phyloP scores from a whole-genome alignment of 2,113 vertebrate genomes.

The Atherinomorus stipes region DNA sequence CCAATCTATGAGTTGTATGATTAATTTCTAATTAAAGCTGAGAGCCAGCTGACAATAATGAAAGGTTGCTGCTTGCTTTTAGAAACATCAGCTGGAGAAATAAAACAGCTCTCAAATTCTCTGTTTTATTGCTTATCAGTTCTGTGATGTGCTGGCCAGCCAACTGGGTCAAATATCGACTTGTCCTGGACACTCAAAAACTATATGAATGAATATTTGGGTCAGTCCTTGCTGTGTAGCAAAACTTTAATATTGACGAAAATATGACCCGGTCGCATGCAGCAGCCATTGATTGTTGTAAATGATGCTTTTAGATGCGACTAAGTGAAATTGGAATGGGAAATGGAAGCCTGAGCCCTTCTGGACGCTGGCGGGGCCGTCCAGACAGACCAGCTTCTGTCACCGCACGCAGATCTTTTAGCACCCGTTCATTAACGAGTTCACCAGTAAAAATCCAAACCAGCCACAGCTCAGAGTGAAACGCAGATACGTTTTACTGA shows the following conservation, averaged over 20 bases:
- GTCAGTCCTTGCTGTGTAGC: background rate
- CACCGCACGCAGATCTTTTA: no score
- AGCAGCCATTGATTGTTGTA: constrained; percentile 29
- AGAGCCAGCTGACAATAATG: no score
- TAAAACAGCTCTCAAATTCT: no score
- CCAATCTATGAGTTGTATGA: no score
- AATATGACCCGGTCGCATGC: no score
- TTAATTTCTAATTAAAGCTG: no score
- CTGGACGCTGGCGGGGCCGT: no score
- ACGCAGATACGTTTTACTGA: background rate
- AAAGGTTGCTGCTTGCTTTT: no score
- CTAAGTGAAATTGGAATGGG: constrained; percentile 13
- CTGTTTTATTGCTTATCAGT: background rate
- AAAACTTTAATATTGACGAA: constrained; percentile 10
- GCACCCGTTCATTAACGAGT: no score
- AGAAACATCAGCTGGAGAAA: no score
- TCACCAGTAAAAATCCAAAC: no score
- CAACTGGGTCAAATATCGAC: background rate
- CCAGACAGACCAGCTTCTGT: no score
- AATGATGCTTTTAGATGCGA: constrained; percentile 23
- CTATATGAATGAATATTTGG: background rate
- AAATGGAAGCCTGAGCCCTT: constrained; percentile 2
- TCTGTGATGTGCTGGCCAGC: background rate
- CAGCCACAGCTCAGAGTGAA: background rate
- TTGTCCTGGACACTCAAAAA: background rate